These are phyloP conservation scores for Smittia aterrima DNA, from an alignment of 2,888 invertebrate species.

Conservation along the genomic window DNA sequence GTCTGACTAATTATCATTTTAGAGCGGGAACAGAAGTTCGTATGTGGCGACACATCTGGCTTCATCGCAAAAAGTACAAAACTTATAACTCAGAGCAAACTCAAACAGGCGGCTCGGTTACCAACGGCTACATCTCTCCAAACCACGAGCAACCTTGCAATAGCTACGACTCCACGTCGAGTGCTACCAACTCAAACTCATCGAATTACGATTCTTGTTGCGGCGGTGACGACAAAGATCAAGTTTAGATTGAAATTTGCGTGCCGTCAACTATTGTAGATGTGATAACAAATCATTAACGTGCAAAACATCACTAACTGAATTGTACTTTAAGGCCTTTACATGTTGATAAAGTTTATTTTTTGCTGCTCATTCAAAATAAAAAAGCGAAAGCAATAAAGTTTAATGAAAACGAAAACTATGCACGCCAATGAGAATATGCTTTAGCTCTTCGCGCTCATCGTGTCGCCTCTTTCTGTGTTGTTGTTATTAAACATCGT, in stretches of 20 bases:
- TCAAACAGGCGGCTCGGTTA: not conserved
- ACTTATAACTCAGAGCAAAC: slow-evolving; percentile 43
- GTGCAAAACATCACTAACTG: not conserved
- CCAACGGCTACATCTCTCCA: not conserved
- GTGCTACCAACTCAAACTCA: slow-evolving; percentile 25
- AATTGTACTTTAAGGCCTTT: too few species aligned
- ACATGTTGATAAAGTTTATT: too few species aligned
- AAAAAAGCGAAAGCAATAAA: too few species aligned
- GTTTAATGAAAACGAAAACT: too few species aligned
- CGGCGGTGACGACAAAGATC: not conserved
- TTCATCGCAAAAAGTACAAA: slow-evolving; percentile 55
- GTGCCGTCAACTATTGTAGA: not conserved
- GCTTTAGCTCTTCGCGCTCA: too few species aligned
- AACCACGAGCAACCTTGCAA: slow-evolving; percentile 35
- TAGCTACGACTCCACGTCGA: slow-evolving; percentile 43
- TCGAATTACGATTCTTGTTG: not conserved
- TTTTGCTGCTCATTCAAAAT: too few species aligned
- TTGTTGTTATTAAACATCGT: too few species aligned
- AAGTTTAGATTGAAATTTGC: not conserved
- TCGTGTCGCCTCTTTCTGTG: too few species aligned
- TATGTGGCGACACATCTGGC: slow-evolving; percentile 78
- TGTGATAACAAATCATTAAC: not conserved
- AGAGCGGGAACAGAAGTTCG: slow-evolving; percentile 81
- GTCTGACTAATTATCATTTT: slow-evolving; percentile 46
- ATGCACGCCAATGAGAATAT: too few species aligned